Conservation (phyloP, 2,888 invertebrate species). For the Gisinianus flammeolus region DNA sequence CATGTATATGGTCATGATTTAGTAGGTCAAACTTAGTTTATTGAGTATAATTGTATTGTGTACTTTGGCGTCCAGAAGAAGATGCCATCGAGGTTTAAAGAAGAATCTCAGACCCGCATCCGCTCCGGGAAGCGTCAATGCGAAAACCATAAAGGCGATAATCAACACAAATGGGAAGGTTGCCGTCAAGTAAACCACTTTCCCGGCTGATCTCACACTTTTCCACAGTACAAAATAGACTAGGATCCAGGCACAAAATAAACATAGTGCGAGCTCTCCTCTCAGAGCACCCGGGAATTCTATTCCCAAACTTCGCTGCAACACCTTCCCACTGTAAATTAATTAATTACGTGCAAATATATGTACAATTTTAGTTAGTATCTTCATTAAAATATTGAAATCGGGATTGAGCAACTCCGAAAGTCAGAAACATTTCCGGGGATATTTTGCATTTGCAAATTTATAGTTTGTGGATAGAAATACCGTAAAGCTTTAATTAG, state of each 20-base stretch:
- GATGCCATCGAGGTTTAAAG: conserved; percentile 84
- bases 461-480: too few relatives aligned
- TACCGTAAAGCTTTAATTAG: too few relatives aligned
- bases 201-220: conserved; percentile 91
- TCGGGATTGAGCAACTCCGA: too few relatives aligned
- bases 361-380: too few relatives aligned
- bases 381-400: too few relatives aligned
- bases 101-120: conserved; percentile 75
- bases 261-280: conserved; percentile 64
- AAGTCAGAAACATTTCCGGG: too few relatives aligned
- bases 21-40: neutral
- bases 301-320: conserved; percentile 43
- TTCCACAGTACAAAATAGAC: conserved; percentile 97
- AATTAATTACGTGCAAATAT: neutral
- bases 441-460: too few relatives aligned
- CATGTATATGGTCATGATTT: neutral
- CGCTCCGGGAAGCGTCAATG: conserved; percentile 89
- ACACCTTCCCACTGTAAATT: conserved; percentile 43
- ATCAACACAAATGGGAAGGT: conserved; percentile 89
- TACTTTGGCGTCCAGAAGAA: conserved; percentile 80
- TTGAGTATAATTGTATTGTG: too few relatives aligned
- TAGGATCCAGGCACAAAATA: conserved; percentile 89
- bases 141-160: conserved; percentile 82
- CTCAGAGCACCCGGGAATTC: conserved; percentile 41
- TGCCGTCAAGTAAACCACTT: conserved; percentile 88